Evolutionary conservation across 2,797 vertebrate species (phyloP), one percentile per base, ranked within the genome.

Genomic region (Ptychobarbus kaznakovi): DNA sequence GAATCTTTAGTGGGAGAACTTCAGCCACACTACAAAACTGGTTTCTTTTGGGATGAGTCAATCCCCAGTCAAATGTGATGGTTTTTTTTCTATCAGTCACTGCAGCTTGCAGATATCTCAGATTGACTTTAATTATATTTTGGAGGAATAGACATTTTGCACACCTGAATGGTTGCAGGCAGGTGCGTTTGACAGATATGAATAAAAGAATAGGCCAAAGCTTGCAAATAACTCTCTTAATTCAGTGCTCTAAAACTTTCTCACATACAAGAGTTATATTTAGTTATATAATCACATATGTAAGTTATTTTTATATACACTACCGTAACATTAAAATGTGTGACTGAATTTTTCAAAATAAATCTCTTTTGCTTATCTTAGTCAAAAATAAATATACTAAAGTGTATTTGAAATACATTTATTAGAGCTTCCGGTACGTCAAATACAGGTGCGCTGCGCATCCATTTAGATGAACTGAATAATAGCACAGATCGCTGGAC

Each of bases 1-100:
- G 77, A 66, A 80, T 80, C 25, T 80, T 78, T 63, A 44, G 38
- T 28, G 15, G 13, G 56, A 78, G 56, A 61, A 78, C 63, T 78
- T 63, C 76, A 20, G 15, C 38, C 38, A 20, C 76, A 15, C 15
- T 25, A 20, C 4, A 35, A 53, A 9, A 13, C 4, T 32, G 4
- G 2, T 53, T 53, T 35, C 10, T 35, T 22, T 13, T 51, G 46
- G 28, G 73, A 53, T 35, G 46, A n/a, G n/a, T 10, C 75, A 58
- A 25, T 78, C 22, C 1, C 22, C 12, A 42, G 22, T 44, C 20
- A 42, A 70, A 42, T 70, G 20, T n/a, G 74, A 12, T n/a, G 3
- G 0, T 20, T 75, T 77, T n/a, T 15, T 51, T 35, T 53, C 10
- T 38, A n/a, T 76, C 51, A 76, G 51, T 56, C 74, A 76, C 51